Percentiles rank a stretch among this genome's conserved stretches.
phyloP scores from a whole-genome alignment of 2,797 vertebrate genomes.

The Silurus lanzhouensis region DNA sequence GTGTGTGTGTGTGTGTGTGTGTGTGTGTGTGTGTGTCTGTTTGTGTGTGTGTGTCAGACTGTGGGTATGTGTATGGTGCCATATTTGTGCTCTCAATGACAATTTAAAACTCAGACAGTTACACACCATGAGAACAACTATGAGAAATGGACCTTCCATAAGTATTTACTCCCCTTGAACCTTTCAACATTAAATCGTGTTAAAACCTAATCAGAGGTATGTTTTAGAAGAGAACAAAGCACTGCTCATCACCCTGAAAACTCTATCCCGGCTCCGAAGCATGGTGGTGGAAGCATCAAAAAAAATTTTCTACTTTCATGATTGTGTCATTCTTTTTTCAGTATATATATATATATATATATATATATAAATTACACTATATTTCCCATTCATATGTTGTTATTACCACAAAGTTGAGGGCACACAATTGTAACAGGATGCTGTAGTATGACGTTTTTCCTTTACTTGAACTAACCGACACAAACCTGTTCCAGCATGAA shows the following conservation, averaged over 20 bases:
- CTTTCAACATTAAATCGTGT: not conserved
- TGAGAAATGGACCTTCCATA: not conserved
- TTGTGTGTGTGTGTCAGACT: conserved; percentile 23
- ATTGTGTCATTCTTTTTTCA: too few relatives aligned
- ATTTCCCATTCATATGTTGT: too few relatives aligned
- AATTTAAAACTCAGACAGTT: not conserved
- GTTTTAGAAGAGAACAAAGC: not conserved
- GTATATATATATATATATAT: too few relatives aligned
- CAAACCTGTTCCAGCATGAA: too few relatives aligned
- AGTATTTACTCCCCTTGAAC: not conserved
- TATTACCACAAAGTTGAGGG: too few relatives aligned
- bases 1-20: conserved; percentile 13
- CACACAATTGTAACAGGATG: too few relatives aligned
- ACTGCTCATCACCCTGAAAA: not conserved
- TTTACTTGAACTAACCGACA: too few relatives aligned
- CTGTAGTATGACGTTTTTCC: too few relatives aligned
- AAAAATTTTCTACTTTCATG: not conserved
- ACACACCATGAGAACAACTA: not conserved
- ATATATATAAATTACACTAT: too few relatives aligned
- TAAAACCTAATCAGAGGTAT: not conserved
- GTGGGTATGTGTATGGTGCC: conserved; percentile 10
- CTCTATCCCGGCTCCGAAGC: not conserved
- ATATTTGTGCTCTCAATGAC: conserved; percentile 15
- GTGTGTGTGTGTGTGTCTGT: not conserved
- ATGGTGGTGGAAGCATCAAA: not conserved